Base-by-base conservation (phyloP, 2,797 vertebrate genomes). In the Todus mexicanus region DNA sequence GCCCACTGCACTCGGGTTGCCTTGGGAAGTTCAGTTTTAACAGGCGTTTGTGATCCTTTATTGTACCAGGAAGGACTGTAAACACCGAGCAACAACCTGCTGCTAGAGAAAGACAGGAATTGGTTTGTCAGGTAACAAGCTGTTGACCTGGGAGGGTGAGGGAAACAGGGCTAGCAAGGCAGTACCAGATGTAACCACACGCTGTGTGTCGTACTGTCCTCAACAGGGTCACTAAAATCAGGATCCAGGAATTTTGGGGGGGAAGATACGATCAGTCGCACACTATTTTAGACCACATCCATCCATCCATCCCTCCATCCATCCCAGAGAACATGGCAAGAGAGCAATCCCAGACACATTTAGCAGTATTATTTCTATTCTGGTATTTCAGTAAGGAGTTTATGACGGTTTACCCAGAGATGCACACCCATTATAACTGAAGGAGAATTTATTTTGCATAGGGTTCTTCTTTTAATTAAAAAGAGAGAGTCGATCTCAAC, bases 121-220 rank as follows among this genome's bases (percentile, higher is more conserved):
- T 50, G 81, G 23, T 42, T 88, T 60, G 50, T 72, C 11, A 13
- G 47, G 17, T 37, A 74, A 71, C 50, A 20, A 15, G 7, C 12
- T 37, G 17, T 14, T 43, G 42, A 23, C n/a, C 15, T 60, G 27
- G 48, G 64, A n/a, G 31, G 33, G 64, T 20, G 22, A 82, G 14
- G 59, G 40, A 60, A 54, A 82, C 23, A 43, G 21, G 33, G 53
- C 37, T 29, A 72, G 14, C 20, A 76, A 47, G 33, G 29, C 29
- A 31, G 35, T 14, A 59, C 10, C 21, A 60, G n/a, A 78, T 29
- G 15, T 31, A 69, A 78, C 15, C 1, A 0, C 17, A 53, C 31
- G 27, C 0, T 33, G 26, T n/a, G 2, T 16, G 48, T 27, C 8
- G 43, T 50, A 42, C 1, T 0, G 16, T 74, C 40, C 29, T 75